Evolutionary conservation across 2,113 vertebrate genomes (phyloP).

Genomic region (Lagopus muta): DNA sequence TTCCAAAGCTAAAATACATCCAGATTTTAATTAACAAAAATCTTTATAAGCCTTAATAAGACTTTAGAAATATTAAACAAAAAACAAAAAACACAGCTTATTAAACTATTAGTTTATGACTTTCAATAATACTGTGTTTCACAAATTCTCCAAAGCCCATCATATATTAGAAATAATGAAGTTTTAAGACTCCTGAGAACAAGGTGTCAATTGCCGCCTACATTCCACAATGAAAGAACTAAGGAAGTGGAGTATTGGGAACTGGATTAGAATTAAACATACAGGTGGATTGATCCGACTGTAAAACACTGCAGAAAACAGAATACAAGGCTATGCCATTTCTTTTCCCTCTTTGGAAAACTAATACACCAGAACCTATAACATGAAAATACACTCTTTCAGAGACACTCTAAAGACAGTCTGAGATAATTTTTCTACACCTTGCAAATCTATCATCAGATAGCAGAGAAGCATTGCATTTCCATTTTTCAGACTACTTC

Average conservation of each 20-base stretch:
- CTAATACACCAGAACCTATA: background rate
- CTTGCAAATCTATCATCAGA: background rate
- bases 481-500: background rate
- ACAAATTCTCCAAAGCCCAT: background rate
- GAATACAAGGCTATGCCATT: background rate
- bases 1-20: too few species aligned
- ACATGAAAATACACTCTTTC: background rate
- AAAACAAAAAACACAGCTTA: too few species aligned
- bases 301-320: background rate
- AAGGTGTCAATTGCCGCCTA: rapidly evolving
- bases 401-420: background rate
- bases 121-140: background rate
- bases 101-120: background rate
- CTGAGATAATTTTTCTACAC: background rate
- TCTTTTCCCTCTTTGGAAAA: background rate
- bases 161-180: background rate
- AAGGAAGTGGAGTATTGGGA: background rate
- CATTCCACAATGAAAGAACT: background rate
- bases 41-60: too few species aligned
- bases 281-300: background rate
- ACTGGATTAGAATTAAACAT: background rate
- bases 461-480: background rate
- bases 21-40: too few species aligned
- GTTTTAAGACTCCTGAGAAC: background rate
- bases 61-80: too few species aligned